Conservation (phyloP, 2,888 invertebrate genomes). For the Chrysolina haemoptera region DNA sequence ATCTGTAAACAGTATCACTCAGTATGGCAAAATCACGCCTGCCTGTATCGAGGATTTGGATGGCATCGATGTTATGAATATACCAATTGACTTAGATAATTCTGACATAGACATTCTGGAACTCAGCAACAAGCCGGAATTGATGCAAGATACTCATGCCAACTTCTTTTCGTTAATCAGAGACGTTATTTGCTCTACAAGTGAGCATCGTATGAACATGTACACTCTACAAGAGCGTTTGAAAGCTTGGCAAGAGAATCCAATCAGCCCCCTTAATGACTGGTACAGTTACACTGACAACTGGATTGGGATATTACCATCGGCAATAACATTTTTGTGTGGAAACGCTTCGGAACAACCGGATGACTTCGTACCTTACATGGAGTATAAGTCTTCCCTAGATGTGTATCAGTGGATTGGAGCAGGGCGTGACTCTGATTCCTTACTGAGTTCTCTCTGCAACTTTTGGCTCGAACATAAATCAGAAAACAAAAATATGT, state of each 20-base stretch:
- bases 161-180: slow-evolving; percentile 91
- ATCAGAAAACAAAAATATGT: slow-evolving; percentile 66
- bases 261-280: slow-evolving; percentile 85
- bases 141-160: slow-evolving; percentile 87
- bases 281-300: slow-evolving; percentile 82
- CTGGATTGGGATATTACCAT: slow-evolving; percentile 83
- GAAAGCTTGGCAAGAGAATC: slow-evolving; percentile 82
- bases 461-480: slow-evolving; percentile 84
- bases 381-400: slow-evolving; percentile 84
- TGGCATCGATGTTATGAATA: slow-evolving; percentile 82
- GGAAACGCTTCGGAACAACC: slow-evolving; percentile 87
- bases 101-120: slow-evolving; percentile 71
- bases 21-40: slow-evolving; percentile 64
- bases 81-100: slow-evolving; percentile 83
- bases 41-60: slow-evolving; percentile 73
- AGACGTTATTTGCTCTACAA: slow-evolving; percentile 88
- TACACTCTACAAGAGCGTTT: slow-evolving; percentile 82
- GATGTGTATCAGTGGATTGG: slow-evolving; percentile 94
- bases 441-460: slow-evolving; percentile 81
- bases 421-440: slow-evolving; percentile 91
- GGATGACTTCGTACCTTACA: slow-evolving; percentile 90
- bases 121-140: slow-evolving; percentile 71
- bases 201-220: slow-evolving; percentile 87
- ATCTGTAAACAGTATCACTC: slow-evolving; percentile 53
- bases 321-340: slow-evolving; percentile 87